Evolutionary conservation across 2,113 vertebrate genomes (phyloP), one percentile per base, ranked within the genome.

Genomic region (Synchiropus splendidus): DNA sequence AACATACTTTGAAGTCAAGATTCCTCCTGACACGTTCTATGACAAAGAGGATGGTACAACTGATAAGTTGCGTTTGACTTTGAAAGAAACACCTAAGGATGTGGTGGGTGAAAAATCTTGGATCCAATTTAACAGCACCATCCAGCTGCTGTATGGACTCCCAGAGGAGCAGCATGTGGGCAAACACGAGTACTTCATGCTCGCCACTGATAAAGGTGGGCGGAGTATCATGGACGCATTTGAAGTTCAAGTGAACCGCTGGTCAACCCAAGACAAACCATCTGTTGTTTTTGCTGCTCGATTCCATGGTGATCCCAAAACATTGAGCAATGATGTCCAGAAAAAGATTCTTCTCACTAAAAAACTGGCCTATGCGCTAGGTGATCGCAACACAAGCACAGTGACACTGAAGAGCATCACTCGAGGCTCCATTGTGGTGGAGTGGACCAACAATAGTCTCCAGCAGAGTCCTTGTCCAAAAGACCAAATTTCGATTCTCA

Each of bases 71-170:
- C 88, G 90, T 55, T 75, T 98, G 57, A 92, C 88, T 16, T 63
- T 97, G 70, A 91, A 90, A 59, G 82, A 86, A 18, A 88, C 88
- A 17, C 86, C 90, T n/a, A 89, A 89, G 60, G 89, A 93, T 39
- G 51, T 80, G 35, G 77, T 91, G 2, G 87, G 75, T 9, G 90
- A 94, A 67, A 86, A 85, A 1, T 91, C 88, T 0, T 98, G 94
- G 93, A 93, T 98, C 6, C 91, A 94, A 58, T 94, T 98, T 69
- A 95, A 98, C 67, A 92, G 89, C 75, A 94, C 89, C 10, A 94
- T 91, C 71, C 93, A 96, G 72, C 87, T 97, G 12, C 83, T 98
- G 83, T 98, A 94, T 0, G 94, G 94, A 44, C 80, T 98, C 61
- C 92, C 94, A 0, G 89, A 94, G 38, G 78, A 51, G 46, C 70